Conservation (phyloP, 2,888 invertebrate species). For the Idaea biselata region DNA sequence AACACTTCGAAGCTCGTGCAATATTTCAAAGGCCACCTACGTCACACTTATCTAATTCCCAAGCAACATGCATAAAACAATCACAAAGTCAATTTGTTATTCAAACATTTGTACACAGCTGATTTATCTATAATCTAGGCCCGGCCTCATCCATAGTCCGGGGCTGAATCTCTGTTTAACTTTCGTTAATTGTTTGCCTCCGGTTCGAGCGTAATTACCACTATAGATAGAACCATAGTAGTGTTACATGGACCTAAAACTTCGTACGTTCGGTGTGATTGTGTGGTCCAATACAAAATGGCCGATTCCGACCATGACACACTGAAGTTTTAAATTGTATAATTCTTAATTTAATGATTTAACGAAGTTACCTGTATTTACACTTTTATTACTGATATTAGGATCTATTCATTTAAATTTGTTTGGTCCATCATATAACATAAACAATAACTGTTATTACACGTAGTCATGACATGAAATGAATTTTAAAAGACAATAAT, state of each 20-base stretch:
- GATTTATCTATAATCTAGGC: constrained; percentile 40
- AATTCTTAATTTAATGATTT: not conserved
- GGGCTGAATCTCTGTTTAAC: constrained; percentile 62
- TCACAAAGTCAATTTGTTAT: constrained; percentile 18
- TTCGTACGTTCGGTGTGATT: constrained; percentile 7
- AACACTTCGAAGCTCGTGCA: not conserved
- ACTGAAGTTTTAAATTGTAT: not conserved
- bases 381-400: not conserved
- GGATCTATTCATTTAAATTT: not conserved
- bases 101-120: constrained; percentile 20
- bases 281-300: constrained; percentile 5
- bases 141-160: constrained; percentile 43
- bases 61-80: not conserved
- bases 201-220: constrained; percentile 49
- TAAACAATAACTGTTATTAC: not conserved
- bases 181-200: constrained; percentile 68
- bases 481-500: too few species aligned
- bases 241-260: constrained; percentile 25
- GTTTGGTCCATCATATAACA: not conserved
- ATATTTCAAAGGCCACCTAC: not conserved
- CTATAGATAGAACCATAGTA: constrained; percentile 12
- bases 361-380: not conserved
- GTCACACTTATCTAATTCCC: not conserved
- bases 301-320: constrained; percentile 3
- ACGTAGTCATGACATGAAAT: too few species aligned